Evolutionary conservation across 2,888 invertebrate species (phyloP), one percentile per base, ranked within the genome.

Genomic region (Amphipyra tragopoginis): DNA sequence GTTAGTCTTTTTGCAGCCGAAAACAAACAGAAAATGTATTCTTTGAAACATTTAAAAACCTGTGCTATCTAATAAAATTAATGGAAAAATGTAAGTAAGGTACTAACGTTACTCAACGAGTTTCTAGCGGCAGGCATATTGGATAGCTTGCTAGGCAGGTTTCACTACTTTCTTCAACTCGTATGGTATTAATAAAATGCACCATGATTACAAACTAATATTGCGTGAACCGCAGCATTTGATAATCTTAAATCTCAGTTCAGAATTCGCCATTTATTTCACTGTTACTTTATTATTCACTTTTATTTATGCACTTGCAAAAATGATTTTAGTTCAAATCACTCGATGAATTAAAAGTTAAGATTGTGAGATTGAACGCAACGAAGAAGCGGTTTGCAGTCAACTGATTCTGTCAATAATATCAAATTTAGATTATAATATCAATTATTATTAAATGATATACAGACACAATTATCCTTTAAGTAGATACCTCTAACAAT

Each of bases 101-200:
- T 48, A 56, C 55, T 56, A 55, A 49, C 45, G 47, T 49, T 42
- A 34, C 10, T 51, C 64, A 57, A 75, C 71, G 21, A 51, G 75
- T 71, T 71, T 75, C 75, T 75, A 75, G 7, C 11, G 50, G 15
- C 56, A 13, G 42, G 33, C 26, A 56, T 75, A 70, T 48, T 54
- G 29, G 53, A 51, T 56, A 56, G 56, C 64, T 68, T 15, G 64
- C 53, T 34, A 14, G 33, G 40, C 75, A 44, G 75, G 71, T 71
- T 71, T 75, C 64, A 63, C 71, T 26, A 75, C 71, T 71, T 71
- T 71, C 71, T 57, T 57, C 42, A 7, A 48, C 70, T 38, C 29
- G 33, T 75, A 75, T 39, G 14, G 43, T 63, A 53, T 62, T 43
- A 70, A 68, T 68, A 68, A 45, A 73, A 40, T 48, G 43, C 54